Evolutionary conservation across 2,797 vertebrate genomes (phyloP).

Genomic region (Epinephelus coioides): DNA sequence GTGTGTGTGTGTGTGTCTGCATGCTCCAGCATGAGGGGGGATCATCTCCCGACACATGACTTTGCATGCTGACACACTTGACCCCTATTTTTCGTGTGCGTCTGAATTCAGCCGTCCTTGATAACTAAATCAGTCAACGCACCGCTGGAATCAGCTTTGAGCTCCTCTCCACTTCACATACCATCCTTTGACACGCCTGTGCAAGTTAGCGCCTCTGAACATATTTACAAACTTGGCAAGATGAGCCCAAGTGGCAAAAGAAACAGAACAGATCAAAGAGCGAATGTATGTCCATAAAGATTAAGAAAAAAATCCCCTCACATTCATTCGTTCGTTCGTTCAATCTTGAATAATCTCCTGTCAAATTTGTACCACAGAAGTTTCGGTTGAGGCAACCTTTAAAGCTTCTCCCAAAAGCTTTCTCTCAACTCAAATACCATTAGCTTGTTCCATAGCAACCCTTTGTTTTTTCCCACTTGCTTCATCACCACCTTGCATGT

Average conservation of each 20-base stretch:
- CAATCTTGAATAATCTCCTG: conserved; percentile 53
- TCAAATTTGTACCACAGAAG: conserved; percentile 32
- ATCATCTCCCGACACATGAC: conserved; percentile 19
- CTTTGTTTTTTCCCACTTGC: conserved; percentile 63
- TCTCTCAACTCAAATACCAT: conserved; percentile 60
- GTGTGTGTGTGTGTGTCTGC: neutral
- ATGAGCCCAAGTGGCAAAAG: conserved; percentile 37
- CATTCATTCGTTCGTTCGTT: conserved; percentile 42
- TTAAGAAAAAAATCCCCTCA: conserved; percentile 29
- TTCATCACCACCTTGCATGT: conserved; percentile 73
- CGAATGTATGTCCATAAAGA: conserved; percentile 26
- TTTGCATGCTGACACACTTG: conserved; percentile 60
- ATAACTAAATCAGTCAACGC: conserved; percentile 57
- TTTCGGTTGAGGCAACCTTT: conserved; percentile 46
- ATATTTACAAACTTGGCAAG: conserved; percentile 49
- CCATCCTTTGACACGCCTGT: conserved; percentile 62
- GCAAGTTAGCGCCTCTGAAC: conserved; percentile 55
- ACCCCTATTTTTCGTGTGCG: conserved; percentile 41
- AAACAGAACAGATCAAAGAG: conserved; percentile 60
- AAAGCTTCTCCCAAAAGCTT: conserved; percentile 50
- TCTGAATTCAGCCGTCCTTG: conserved; percentile 38
- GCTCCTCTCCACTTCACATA: conserved; percentile 40
- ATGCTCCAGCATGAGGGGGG: neutral
- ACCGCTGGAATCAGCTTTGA: conserved; percentile 36
- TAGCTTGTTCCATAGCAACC: conserved; percentile 67